Evolutionary conservation across 2,888 invertebrate species (phyloP).

Genomic region (Ernsta delagoae): DNA sequence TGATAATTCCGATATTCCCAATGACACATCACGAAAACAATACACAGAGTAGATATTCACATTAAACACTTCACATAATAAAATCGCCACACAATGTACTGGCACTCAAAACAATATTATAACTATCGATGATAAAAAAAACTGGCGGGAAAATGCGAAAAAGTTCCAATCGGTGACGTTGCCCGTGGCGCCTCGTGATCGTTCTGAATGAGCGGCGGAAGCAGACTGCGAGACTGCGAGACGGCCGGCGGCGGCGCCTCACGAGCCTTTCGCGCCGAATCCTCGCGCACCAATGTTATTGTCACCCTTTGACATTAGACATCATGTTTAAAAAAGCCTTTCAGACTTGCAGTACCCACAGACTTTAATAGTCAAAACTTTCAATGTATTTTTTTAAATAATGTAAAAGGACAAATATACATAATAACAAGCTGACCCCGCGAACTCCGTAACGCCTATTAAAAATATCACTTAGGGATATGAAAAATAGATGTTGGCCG

Average conservation of each 20-base stretch:
- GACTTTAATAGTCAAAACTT: too few relatives aligned
- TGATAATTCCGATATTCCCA: conserved; percentile 53
- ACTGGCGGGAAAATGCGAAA: conserved; percentile 76
- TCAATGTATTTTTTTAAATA: too few relatives aligned
- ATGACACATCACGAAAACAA: conserved; percentile 50
- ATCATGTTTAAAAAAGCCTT: too few relatives aligned
- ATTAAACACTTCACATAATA: conserved; percentile 49
- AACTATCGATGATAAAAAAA: conserved; percentile 41
- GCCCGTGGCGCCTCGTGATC: conserved; percentile 54
- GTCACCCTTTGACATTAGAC: conserved; percentile 62
- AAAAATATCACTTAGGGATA: too few relatives aligned
- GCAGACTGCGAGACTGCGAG: conserved; percentile 72
- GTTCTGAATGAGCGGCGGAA: conserved; percentile 52
- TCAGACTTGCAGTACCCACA: too few relatives aligned
- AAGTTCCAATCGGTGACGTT: conserved; percentile 63
- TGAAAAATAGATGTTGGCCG: too few relatives aligned
- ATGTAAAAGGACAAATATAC: too few relatives aligned
- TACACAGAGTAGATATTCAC: conserved; percentile 47
- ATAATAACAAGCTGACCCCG: too few relatives aligned
- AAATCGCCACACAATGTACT: conserved; percentile 55
- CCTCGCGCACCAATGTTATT: conserved; percentile 65
- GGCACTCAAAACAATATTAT: conserved; percentile 46
- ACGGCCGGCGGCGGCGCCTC: conserved; percentile 54
- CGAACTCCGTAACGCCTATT: too few relatives aligned
- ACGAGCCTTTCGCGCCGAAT: conserved; percentile 68